Evolutionary conservation across 2,797 vertebrate species (phyloP).

Genomic region (Macropus fuliginosus): DNA sequence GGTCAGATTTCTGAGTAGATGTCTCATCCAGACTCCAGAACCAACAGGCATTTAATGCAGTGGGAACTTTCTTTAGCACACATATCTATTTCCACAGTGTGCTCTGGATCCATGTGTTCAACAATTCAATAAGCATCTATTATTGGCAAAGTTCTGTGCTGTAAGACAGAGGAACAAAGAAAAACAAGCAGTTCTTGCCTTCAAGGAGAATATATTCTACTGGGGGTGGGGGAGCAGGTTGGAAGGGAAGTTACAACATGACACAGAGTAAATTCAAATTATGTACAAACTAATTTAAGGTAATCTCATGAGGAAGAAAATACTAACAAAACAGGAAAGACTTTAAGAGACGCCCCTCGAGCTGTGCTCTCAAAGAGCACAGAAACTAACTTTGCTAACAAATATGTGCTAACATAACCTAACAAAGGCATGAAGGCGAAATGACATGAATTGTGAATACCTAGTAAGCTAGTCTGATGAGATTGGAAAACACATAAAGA

Average conservation of each 20-base stretch:
- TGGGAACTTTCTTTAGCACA: conserved; percentile 30
- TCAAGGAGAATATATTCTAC: not conserved
- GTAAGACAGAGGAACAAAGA: not conserved
- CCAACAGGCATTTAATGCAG: not conserved
- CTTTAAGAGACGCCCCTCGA: not conserved
- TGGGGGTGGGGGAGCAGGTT: not conserved
- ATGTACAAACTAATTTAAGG: not conserved
- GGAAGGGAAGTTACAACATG: not conserved
- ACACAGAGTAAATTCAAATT: not conserved
- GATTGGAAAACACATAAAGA: not conserved
- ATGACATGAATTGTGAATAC: not conserved
- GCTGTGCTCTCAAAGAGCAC: not conserved
- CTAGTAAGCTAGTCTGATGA: not conserved
- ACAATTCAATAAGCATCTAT: not conserved
- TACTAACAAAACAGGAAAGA: not conserved
- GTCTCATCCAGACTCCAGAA: conserved; percentile 44
- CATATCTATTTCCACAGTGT: conserved; percentile 34
- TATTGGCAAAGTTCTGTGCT: not conserved
- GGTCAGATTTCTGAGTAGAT: not conserved
- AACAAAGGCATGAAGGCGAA: not conserved
- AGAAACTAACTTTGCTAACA: no score
- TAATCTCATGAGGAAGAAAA: not conserved
- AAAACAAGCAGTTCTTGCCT: not conserved
- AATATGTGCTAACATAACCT: no score
- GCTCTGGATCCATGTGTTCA: not conserved